Conservation (phyloP, 30 jellyfish, hydroid and myxozoan species). For the Aurelia aurita region DNA sequence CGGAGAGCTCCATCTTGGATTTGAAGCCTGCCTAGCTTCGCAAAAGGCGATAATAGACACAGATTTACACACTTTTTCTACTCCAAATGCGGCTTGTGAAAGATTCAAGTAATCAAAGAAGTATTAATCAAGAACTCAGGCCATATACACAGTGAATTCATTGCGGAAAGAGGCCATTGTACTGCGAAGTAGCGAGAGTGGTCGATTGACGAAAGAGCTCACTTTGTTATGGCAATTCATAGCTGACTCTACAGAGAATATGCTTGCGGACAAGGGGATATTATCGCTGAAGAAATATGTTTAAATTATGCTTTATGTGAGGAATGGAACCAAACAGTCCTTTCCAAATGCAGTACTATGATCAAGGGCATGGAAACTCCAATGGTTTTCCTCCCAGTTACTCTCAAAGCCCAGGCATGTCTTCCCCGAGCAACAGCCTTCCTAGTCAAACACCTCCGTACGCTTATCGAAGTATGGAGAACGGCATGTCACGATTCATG, state of each 20-base stretch:
- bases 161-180: slow-evolving; percentile 20
- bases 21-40: slow-evolving; percentile 62
- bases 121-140: neutral
- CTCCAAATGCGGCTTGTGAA: slow-evolving; percentile 40
- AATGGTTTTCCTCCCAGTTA: slow-evolving; percentile 78
- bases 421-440: slow-evolving; percentile 74
- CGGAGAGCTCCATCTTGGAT: slow-evolving; percentile 92
- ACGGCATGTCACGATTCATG: slow-evolving; percentile 83
- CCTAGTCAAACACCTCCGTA: slow-evolving; percentile 73
- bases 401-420: slow-evolving; percentile 79
- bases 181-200: slow-evolving; percentile 32
- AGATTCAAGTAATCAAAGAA: neutral
- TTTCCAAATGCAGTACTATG: slow-evolving; percentile 79
- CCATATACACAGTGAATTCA: slow-evolving; percentile 5
- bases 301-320: slow-evolving; percentile 46
- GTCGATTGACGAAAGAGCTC: slow-evolving; percentile 20
- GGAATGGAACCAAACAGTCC: slow-evolving; percentile 89
- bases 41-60: slow-evolving; percentile 50
- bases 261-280: slow-evolving; percentile 31
- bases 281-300: slow-evolving; percentile 20
- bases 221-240: slow-evolving; percentile 63
- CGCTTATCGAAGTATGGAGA: slow-evolving; percentile 78
- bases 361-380: slow-evolving; percentile 76
- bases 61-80: neutral
- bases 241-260: slow-evolving; percentile 46